phyloP scores from a whole-genome alignment of 2,113 vertebrate species.

The Pelodiscus sinensis region DNA sequence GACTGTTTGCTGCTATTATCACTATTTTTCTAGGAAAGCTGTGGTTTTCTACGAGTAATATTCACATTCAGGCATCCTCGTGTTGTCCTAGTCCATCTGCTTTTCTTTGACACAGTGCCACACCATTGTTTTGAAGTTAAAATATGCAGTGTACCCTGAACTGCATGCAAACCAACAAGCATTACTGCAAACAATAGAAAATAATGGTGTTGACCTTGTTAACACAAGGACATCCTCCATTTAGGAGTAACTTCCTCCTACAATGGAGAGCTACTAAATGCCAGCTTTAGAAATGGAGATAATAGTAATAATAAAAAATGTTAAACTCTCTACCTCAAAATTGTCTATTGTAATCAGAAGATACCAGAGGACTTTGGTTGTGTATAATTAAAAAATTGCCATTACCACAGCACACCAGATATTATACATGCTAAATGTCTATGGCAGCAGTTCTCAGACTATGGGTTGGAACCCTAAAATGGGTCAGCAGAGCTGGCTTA shows the following conservation, averaged over 20 bases:
- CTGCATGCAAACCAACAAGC: constrained; percentile 39
- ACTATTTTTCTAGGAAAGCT: constrained; percentile 40
- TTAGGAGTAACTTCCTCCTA: constrained; percentile 21
- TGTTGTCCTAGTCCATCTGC: constrained; percentile 28
- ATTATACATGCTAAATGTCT: neutral
- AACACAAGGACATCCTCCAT: constrained; percentile 49
- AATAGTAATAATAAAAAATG: neutral
- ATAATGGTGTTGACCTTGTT: constrained; percentile 42
- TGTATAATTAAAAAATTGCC: neutral
- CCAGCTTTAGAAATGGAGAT: neutral
- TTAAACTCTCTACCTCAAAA: neutral
- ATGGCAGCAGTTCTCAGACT: no score
- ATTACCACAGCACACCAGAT: neutral
- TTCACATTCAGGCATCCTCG: neutral
- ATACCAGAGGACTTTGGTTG: neutral
- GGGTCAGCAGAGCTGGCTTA: no score
- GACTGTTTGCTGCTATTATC: constrained; percentile 44
- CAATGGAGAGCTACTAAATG: neutral
- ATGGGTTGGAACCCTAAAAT: no score
- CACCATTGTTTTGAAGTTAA: constrained; percentile 70
- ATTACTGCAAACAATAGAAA: constrained; percentile 34
- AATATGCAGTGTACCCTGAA: constrained; percentile 38
- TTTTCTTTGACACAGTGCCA: constrained; percentile 68
- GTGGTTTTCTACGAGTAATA: constrained; percentile 8
- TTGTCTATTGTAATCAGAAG: neutral